Percentiles rank a stretch among this genome's conserved stretches.
Evolutionary conservation across 2,888 invertebrate species (phyloP).

Genomic region (Lymantria dispar): DNA sequence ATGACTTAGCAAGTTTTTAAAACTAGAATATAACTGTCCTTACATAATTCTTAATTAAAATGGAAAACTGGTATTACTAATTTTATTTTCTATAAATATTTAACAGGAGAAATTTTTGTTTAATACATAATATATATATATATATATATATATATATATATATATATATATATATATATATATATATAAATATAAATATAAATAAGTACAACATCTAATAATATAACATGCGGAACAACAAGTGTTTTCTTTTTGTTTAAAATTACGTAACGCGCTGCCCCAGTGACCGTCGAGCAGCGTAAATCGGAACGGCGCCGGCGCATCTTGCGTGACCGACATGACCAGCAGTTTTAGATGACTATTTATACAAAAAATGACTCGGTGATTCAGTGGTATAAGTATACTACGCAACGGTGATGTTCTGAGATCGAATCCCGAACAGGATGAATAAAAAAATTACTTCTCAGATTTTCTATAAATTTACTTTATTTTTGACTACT

Average conservation of each 20-base stretch:
- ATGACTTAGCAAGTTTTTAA: too few relatives aligned
- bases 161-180: too few relatives aligned
- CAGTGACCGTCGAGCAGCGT: slow-evolving; percentile 21
- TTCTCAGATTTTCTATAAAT: too few relatives aligned
- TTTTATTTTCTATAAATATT: too few relatives aligned
- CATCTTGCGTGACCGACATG: slow-evolving; percentile 27
- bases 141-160: slow-evolving; percentile 6
- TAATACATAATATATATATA: slow-evolving; percentile 1
- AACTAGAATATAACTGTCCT: too few relatives aligned
- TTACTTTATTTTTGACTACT: too few relatives aligned
- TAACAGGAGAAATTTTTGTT: not conserved
- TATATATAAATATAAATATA: slow-evolving; percentile 2
- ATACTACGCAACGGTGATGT: too few relatives aligned
- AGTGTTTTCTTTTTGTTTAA: slow-evolving; percentile 8
- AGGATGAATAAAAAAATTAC: too few relatives aligned
- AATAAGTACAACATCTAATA: slow-evolving; percentile 9
- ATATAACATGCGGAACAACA: slow-evolving; percentile 9
- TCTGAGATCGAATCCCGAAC: too few relatives aligned
- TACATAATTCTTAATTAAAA: too few relatives aligned
- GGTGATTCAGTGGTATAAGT: too few relatives aligned
- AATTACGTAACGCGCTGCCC: slow-evolving; percentile 21
- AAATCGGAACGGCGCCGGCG: slow-evolving; percentile 10
- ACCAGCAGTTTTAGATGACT: slow-evolving; percentile 11
- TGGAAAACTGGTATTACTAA: too few relatives aligned
- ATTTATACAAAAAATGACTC: not conserved